Evolutionary conservation across 2,113 vertebrate genomes (phyloP).

Genomic region (Chloroceryle aenea): DNA sequence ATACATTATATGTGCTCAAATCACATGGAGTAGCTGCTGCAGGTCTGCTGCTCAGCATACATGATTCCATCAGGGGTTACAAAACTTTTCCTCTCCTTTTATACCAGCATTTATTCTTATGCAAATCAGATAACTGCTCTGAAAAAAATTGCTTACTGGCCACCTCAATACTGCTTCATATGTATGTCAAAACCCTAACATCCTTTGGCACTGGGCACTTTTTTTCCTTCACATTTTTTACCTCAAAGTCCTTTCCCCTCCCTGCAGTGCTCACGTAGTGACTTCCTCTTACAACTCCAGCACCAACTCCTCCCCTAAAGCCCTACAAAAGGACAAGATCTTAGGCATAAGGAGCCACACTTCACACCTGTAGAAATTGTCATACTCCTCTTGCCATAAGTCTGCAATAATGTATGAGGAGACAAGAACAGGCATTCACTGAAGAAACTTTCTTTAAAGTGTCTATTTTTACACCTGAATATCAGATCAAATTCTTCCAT

Average conservation of each 20-base stretch:
- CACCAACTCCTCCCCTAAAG: background rate
- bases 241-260: background rate
- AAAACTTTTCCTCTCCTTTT: background rate
- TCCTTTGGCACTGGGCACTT: background rate
- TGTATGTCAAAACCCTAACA: background rate
- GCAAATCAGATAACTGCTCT: background rate
- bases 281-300: background rate
- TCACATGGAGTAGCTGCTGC: background rate
- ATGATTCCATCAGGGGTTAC: background rate
- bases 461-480: background rate
- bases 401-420: background rate
- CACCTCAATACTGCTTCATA: background rate
- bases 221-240: background rate
- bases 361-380: accelerated
- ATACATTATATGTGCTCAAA: background rate
- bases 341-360: background rate
- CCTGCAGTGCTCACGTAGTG: background rate
- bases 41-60: background rate
- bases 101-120: background rate
- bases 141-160: background rate
- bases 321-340: background rate
- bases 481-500: background rate
- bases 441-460: background rate
- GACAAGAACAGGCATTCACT: background rate
- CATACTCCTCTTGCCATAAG: background rate